Base-by-base conservation (phyloP, 2,113 vertebrate genomes). In the Megaceryle torquata region DNA sequence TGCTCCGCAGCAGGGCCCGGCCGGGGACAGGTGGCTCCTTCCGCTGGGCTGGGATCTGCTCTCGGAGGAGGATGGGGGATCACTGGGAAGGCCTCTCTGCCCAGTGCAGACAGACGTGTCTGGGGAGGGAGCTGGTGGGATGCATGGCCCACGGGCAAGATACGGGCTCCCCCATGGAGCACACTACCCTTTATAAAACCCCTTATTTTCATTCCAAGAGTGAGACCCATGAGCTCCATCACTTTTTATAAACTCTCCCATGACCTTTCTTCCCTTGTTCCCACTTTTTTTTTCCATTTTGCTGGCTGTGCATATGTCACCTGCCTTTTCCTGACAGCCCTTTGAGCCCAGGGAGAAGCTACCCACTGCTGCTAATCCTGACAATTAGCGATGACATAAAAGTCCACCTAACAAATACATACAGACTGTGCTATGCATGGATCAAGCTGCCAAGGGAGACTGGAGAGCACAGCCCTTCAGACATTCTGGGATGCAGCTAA, bases 61-160 rank as follows among this genome's bases (percentile, higher is more conserved):
- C 37, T 2, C 10, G 1, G 15, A 9, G 28, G 8, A 33, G 79
- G 26, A 17, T 0, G 5, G 15, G 41, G 21, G 0, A 2, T 0
- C 1, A 2, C 11, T 31, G 15, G 0, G 22, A 15, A 48, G 17
- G 25, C 26, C 11, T 60, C 21, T 50, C 46, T 2, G 0, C 21
- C 7, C 21, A 68, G 50, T 9, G 0, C 22, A 6, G 43, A 21
- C 57, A 31, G 59, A 7, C 4, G 20, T 0, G 2, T 61, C 69
- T 6, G 39, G 11, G 26, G 16, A 31, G 28, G 57, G 26, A 53
- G 61, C 24, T 3, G 1, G 21, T 2, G n/a, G 21, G n/a, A 22
- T 17, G 54, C 18, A 3, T 0, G 9, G 46, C 33, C 50, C 0
- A 0, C 9, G 10, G 50, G 63, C 0, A 0, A 60, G 64, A 29